A percentile compares a stretch with the other conserved stretches of the same genome.
Conservation (phyloP, 2,888 invertebrate species). For the Chironomus tentans region DNA sequence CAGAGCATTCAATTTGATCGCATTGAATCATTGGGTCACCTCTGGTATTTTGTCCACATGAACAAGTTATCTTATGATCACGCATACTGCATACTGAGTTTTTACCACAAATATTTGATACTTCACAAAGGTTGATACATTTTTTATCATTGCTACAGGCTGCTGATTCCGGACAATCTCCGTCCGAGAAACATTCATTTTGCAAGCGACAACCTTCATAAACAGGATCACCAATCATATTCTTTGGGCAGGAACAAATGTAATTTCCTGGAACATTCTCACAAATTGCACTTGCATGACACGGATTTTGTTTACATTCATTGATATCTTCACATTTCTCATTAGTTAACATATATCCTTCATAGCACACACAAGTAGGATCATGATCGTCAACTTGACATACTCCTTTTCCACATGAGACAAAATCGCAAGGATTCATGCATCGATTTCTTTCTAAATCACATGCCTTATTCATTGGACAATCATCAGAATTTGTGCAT, state of each 20-base stretch:
- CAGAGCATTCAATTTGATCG: constrained; percentile 62
- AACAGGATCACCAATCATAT: constrained; percentile 67
- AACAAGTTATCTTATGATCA: constrained; percentile 62
- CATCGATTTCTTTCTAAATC: constrained; percentile 68
- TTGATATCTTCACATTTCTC: constrained; percentile 69
- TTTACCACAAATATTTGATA: constrained; percentile 55
- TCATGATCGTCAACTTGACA: constrained; percentile 66
- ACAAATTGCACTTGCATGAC: constrained; percentile 66
- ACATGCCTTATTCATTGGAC: constrained; percentile 65
- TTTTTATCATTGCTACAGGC: constrained; percentile 59
- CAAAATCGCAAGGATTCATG: constrained; percentile 68
- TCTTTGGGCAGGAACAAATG: constrained; percentile 66
- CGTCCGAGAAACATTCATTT: constrained; percentile 70
- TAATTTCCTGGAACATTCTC: constrained; percentile 70
- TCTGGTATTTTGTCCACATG: constrained; percentile 62
- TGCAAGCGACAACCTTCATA: constrained; percentile 68
- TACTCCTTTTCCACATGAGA: constrained; percentile 69
- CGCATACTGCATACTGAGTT: constrained; percentile 65
- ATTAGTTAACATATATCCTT: constrained; percentile 59
- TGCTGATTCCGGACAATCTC: constrained; percentile 69
- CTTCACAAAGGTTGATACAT: constrained; percentile 70
- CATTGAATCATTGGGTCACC: constrained; percentile 70
- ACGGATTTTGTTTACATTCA: constrained; percentile 69
- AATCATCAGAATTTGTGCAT: constrained; percentile 68
- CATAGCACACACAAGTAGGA: constrained; percentile 62